Conservation (phyloP, 1,140 invertebrate genomes). For the Drosophila parvula region DNA sequence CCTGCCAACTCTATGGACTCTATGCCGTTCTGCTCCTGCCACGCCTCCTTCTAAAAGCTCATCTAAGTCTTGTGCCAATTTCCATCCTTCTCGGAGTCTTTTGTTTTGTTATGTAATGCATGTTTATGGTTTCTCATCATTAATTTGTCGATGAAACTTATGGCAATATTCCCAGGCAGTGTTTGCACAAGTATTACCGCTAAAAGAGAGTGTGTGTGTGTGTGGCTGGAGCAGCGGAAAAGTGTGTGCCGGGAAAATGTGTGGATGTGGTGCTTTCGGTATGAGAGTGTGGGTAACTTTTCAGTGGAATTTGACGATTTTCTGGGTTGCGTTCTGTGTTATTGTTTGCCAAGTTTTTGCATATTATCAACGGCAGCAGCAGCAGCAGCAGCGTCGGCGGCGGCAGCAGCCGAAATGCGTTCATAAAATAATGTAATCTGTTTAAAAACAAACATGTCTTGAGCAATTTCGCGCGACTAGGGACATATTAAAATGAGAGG, state of each 20-base stretch:
- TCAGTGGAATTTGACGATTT: conserved; percentile 73
- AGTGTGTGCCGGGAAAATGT: conserved; percentile 15
- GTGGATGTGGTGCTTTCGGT: background rate
- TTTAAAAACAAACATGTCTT: conserved; percentile 82
- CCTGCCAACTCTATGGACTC: background rate
- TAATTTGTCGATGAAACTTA: conserved; percentile 82
- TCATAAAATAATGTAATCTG: conserved; percentile 83
- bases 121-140: conserved; percentile 79
- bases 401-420: conserved; percentile 59
- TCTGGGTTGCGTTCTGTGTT: conserved; percentile 69
- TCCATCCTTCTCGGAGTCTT: conserved; percentile 14
- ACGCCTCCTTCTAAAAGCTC: conserved; percentile 9
- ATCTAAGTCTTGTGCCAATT: conserved; percentile 30
- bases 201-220: conserved; percentile 35
- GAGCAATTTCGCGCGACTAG: conserved; percentile 79
- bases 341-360: conserved; percentile 82
- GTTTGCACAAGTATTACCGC: conserved; percentile 64
- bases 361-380: conserved; percentile 71
- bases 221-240: conserved; percentile 29
- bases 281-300: conserved; percentile 54
- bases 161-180: conserved; percentile 77
- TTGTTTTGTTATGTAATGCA: conserved; percentile 80
- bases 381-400: conserved; percentile 25
- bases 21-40: background rate
- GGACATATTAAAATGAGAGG: conserved; percentile 77